Percentiles rank a stretch among this genome's conserved stretches.
These are phyloP conservation scores for Mechanitis mazaeus DNA, from an alignment of 2,888 invertebrate genomes.

Conservation along the genomic window DNA sequence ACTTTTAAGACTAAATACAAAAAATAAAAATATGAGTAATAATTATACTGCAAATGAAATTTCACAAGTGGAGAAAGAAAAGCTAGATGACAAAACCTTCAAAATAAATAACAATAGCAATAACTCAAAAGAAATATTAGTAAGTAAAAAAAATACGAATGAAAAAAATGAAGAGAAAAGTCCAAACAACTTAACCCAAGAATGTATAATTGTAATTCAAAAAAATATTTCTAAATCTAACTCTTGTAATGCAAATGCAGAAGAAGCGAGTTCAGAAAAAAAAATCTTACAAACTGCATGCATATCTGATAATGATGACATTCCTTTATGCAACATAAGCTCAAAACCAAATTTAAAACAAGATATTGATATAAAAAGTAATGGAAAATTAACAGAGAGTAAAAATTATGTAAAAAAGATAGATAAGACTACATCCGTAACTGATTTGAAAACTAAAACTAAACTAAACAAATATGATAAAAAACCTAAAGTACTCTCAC, in stretches of 20 bases:
- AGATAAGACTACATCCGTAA: conserved; percentile 39
- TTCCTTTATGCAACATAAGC: conserved; percentile 46
- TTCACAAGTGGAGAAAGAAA: conserved; percentile 13
- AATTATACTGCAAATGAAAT: conserved; percentile 38
- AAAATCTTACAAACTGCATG: conserved; percentile 41
- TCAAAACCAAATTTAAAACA: conserved; percentile 25
- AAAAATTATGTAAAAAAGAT: conserved; percentile 33
- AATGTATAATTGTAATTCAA: conserved; percentile 66
- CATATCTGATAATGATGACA: conserved; percentile 62
- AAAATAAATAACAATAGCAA: conserved; percentile 5
- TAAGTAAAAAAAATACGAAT: conserved; percentile 9
- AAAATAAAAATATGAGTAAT: conserved; percentile 34
- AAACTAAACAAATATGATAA: conserved; percentile 21
- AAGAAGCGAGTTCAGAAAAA: conserved; percentile 26
- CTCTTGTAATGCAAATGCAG: conserved; percentile 8
- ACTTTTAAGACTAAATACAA: conserved; percentile 36
- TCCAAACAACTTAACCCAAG: conserved; percentile 62
- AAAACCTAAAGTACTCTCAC: conserved; percentile 21
- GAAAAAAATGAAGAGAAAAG: conserved; percentile 37
- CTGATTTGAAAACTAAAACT: conserved; percentile 29
- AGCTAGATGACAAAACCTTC: background rate
- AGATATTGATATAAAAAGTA: conserved; percentile 48
- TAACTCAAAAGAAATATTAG: conserved; percentile 10
- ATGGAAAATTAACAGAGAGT: conserved; percentile 30
- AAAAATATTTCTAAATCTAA: conserved; percentile 52